Evolutionary conservation across 2,888 invertebrate species (phyloP).

Genomic region (Phania funesta): DNA sequence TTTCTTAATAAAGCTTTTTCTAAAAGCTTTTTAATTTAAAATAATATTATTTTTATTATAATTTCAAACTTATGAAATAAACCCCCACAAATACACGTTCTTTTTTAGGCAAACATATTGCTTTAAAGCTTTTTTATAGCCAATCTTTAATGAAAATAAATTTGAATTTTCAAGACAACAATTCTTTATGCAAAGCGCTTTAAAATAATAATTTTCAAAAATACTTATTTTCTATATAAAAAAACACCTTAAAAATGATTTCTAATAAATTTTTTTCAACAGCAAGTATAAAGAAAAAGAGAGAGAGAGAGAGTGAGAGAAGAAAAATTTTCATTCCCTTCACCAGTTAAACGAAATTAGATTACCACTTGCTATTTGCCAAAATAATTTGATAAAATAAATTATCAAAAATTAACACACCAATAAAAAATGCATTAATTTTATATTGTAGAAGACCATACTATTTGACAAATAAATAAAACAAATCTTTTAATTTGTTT

Average conservation of each 20-base stretch:
- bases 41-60: slow-evolving; percentile 21
- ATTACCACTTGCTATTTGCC: slow-evolving; percentile 36
- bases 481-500: neutral
- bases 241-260: neutral
- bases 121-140: slow-evolving; percentile 37
- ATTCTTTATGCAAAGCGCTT: slow-evolving; percentile 44
- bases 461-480: slow-evolving; percentile 8
- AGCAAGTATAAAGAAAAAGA: slow-evolving; percentile 52
- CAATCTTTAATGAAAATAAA: slow-evolving; percentile 25
- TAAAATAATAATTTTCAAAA: slow-evolving; percentile 2
- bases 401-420: slow-evolving; percentile 28
- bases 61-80: slow-evolving; percentile 4
- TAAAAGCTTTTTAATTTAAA: slow-evolving; percentile 35
- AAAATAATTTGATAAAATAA: slow-evolving; percentile 36
- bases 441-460: slow-evolving; percentile 26
- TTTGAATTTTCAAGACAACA: neutral
- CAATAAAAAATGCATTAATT: slow-evolving; percentile 21
- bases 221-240: neutral
- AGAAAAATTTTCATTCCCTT: slow-evolving; percentile 69
- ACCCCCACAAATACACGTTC: slow-evolving; percentile 26
- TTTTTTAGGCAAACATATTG: neutral
- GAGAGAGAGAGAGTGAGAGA: slow-evolving; percentile 73
- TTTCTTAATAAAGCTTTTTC: slow-evolving; percentile 35
- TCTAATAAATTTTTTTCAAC: slow-evolving; percentile 2
- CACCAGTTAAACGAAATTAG: slow-evolving; percentile 16